Base-by-base conservation (phyloP, 2,113 vertebrate species). In the Isichthys henryi region DNA sequence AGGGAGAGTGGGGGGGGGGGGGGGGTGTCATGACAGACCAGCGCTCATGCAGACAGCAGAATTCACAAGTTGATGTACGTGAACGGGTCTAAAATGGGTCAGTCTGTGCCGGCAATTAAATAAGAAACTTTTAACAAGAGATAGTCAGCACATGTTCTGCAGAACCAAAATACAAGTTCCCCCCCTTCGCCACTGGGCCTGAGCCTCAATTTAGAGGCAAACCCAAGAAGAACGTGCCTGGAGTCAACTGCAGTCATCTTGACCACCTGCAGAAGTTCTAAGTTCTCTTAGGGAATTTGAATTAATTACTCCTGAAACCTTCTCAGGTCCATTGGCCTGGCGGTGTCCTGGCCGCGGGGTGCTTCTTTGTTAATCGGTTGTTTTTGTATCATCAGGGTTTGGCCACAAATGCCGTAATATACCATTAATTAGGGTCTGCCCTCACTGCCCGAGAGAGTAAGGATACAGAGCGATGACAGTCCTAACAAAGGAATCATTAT, bases 361-460 rank as follows among this genome's bases (percentile, higher is more conserved):
- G 27, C 46, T 52, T 48, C 82, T 84, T n/a, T 86, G 49, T 52
- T 86, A 52, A 86, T 52, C 27, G 49, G 49, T 52, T 52, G 49
- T 52, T 86, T 86, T 45, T 35, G 85, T 49, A 31, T 86, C 49
- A 31, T 86, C 45, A 17, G 48, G 53, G 85, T 86, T 86, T 86
- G 85, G 85, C 3, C 49, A 6, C 27, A 13, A 52, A n/a, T 53
- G 45, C 48, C 31, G 27, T 46, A 52, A 86, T 86, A 86, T 52
- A 52, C 85, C 48, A 48, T 49, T 86, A 86, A 83, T 90, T 70
- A 87, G 86, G 31, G 45, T 45, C 35, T 58, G 35, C 86, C 53
- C 50, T 23, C 17, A 58, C 86, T 31, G 86, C 53, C 53, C 5
- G 27, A n/a, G 85, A 86, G 49, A 86, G 49, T 8, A 58, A 88